Evolutionary conservation across 2,888 invertebrate genomes (phyloP).

Genomic region (Pachydiplax longipennis): DNA sequence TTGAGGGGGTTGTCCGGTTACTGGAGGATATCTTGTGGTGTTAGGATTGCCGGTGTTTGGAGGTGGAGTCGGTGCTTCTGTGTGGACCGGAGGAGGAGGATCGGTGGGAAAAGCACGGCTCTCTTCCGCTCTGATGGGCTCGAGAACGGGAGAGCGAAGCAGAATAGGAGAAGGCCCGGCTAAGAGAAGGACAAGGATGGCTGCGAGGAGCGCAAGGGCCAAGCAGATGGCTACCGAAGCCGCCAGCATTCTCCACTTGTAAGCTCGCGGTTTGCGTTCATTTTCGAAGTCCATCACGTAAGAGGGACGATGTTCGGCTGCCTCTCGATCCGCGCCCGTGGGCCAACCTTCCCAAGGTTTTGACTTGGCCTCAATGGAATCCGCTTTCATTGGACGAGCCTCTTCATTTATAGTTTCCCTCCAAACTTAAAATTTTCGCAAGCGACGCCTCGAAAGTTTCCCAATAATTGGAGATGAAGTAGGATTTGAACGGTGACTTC

Average conservation of each 20-base stretch:
- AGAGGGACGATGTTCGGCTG: background rate
- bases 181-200: slow-evolving; percentile 28
- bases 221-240: slow-evolving; percentile 6
- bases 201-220: slow-evolving; percentile 40
- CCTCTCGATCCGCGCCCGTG: no score
- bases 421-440: no score
- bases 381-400: no score
- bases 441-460: no score
- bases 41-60: slow-evolving; percentile 57
- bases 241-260: background rate
- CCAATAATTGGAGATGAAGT: no score
- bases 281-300: background rate
- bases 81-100: slow-evolving; percentile 48
- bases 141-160: slow-evolving; percentile 6
- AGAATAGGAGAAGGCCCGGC: background rate
- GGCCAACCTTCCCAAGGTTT: no score
- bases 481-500: no score
- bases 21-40: background rate
- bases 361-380: no score
- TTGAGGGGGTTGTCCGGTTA: slow-evolving; percentile 47
- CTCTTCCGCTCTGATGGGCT: background rate
- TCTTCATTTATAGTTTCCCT: no score
- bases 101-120: slow-evolving; percentile 6
- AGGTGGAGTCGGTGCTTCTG: slow-evolving; percentile 58
- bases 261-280: background rate